A percentile compares a stretch with the other conserved stretches of the same genome.
Conservation (phyloP, 2,113 vertebrate species). For the Empidonax traillii region DNA sequence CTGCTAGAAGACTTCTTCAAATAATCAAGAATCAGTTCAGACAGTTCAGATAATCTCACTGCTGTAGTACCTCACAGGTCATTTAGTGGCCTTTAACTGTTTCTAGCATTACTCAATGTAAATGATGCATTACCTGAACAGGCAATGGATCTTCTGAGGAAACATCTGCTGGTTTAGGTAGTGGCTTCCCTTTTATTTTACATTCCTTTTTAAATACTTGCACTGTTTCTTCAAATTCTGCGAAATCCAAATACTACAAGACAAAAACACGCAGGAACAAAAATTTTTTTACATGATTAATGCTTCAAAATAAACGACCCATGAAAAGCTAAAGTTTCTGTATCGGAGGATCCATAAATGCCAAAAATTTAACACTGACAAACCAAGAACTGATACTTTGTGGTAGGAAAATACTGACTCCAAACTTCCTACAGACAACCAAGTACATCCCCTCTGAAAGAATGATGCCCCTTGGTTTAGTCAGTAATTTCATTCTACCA, state of each 20-base stretch:
- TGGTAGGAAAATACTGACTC: background rate
- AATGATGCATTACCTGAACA: conserved; percentile 79
- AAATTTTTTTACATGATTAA: background rate
- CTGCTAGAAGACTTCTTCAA: background rate
- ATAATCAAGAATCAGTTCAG: background rate
- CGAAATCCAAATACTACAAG: conserved; percentile 88
- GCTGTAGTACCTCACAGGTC: background rate
- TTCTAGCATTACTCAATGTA: background rate
- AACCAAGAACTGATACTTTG: background rate
- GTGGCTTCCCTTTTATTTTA: conserved; percentile 85
- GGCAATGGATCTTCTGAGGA: conserved; percentile 68
- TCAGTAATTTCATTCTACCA: background rate
- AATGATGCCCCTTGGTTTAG: background rate
- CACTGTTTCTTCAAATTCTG: conserved; percentile 88
- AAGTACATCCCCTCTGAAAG: background rate
- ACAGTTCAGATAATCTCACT: background rate
- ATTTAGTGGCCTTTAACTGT: background rate
- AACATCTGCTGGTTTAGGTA: conserved; percentile 73
- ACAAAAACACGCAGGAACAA: background rate
- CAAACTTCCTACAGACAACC: background rate
- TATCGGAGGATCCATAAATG: background rate
- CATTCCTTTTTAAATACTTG: conserved; percentile 89
- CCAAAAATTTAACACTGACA: background rate
- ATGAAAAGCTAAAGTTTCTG: background rate
- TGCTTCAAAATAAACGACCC: background rate